These are phyloP conservation scores for Tetheella fluctuosa DNA, from an alignment of 2,888 invertebrate genomes.

Conservation along the genomic window DNA sequence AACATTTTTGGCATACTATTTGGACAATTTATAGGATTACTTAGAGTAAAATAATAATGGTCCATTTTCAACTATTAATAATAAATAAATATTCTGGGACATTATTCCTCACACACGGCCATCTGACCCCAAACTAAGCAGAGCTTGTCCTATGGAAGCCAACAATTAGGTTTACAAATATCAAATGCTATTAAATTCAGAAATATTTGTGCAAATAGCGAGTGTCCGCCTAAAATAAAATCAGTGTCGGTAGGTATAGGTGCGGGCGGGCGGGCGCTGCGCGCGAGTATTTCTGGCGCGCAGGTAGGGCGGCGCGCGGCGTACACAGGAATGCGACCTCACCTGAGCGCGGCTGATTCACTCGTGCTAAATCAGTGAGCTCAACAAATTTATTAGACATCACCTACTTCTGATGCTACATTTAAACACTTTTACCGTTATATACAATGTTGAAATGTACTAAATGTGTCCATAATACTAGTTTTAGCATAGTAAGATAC, in stretches of 20 bases:
- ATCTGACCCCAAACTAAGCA: no score
- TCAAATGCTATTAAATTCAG: conserved; percentile 50
- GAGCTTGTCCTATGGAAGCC: no score
- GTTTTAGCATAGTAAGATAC: conserved; percentile 1
- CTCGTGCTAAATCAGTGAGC: conserved; percentile 76
- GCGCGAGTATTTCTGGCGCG: conserved; percentile 78
- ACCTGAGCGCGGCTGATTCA: conserved; percentile 79
- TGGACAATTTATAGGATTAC: background rate
- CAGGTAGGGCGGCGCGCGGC: conserved; percentile 71
- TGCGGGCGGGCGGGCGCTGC: conserved; percentile 59
- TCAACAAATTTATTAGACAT: conserved; percentile 69
- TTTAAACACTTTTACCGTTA: conserved; percentile 36
- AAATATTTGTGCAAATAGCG: conserved; percentile 49
- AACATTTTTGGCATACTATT: conserved; percentile 13
- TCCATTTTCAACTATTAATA: conserved; percentile 17
- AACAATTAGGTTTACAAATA: conserved; percentile 34
- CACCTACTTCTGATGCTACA: conserved; percentile 54
- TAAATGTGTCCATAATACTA: conserved; percentile 10
- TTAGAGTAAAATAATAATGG: conserved; percentile 15
- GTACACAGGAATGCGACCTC: conserved; percentile 79
- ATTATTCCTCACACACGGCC: no score
- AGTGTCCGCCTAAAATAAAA: conserved; percentile 60
- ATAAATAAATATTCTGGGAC: background rate
- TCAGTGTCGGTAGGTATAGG: conserved; percentile 49
- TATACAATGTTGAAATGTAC: conserved; percentile 27